Base-by-base conservation (phyloP, 2,797 vertebrate genomes). In the Chrysocyon brachyurus region DNA sequence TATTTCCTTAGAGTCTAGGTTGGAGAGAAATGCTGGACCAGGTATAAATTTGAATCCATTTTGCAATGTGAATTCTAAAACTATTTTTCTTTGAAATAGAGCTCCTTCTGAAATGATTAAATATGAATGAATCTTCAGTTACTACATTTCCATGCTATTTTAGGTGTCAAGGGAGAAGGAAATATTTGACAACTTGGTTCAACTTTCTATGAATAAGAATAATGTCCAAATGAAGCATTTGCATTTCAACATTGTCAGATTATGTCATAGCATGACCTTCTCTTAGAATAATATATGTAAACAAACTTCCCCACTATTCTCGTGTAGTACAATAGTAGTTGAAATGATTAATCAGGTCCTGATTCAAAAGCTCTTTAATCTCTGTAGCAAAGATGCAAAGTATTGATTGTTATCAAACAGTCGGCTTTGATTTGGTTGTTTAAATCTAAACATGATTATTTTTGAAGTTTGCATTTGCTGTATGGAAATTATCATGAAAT, bases 141-240 rank as follows among this genome's bases (percentile, higher is more conserved):
- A 90, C 78, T 52, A 91, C 26, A 90, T 97, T 93, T 96, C 85
- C 31, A 79, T 92, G 46, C 17, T 61, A 85, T 87, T 93, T 95
- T 95, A 92, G 52, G 36, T 95, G 24, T 94, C 78, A 96, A 87
- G 63, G 33, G 78, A 95, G 78, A 95, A 93, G 6, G 63, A 97
- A 94, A 88, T 96, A 96, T 95, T 90, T 98, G 96, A 97, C 87
- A 92, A 91, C 22, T 86, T 84, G 63, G 52, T 96, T 95, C 57
- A 96, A 75, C 61, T 96, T 97, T 81, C 82, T 91, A n/a, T 95
- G 93, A 96, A 96, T 88, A 97, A 97, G 46, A 96, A 77, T 88
- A 81, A 63, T 91, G 85, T 72, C 68, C 87, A 96, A 79, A 61
- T 66, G 78, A 92, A 97, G 40, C 36, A 83, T 91, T 96, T 96